Evolutionary conservation across 2,888 invertebrate species (phyloP).

Genomic region (Rhyacophila evoluta): DNA sequence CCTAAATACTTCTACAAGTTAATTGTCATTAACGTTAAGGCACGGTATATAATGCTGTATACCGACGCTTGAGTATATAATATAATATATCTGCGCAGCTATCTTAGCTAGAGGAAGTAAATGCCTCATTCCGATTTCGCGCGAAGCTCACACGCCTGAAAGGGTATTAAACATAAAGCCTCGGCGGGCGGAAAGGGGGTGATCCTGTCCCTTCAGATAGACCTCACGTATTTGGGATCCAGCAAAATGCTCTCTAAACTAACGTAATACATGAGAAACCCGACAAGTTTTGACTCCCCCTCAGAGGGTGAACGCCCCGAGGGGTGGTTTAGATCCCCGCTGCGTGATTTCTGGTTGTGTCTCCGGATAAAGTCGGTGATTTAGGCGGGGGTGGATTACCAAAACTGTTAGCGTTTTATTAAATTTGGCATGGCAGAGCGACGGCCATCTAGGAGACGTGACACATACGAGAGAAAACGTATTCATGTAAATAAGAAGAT

Average conservation of each 20-base stretch:
- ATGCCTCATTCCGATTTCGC: slow-evolving; percentile 17
- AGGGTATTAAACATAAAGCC: slow-evolving; percentile 21
- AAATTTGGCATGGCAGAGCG: slow-evolving; percentile 45
- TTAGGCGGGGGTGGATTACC: slow-evolving; percentile 53
- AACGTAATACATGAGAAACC: slow-evolving; percentile 21
- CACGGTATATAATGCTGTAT: not conserved
- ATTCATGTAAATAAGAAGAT: not conserved
- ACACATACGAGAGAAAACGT: slow-evolving; percentile 5
- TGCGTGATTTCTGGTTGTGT: slow-evolving; percentile 53
- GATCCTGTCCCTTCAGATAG: slow-evolving; percentile 26
- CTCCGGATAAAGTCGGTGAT: slow-evolving; percentile 50
- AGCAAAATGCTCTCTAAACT: slow-evolving; percentile 21
- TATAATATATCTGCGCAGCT: not conserved
- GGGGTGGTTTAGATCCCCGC: slow-evolving; percentile 52
- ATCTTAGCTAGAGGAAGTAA: slow-evolving; percentile 15
- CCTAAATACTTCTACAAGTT: not conserved
- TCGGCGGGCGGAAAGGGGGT: slow-evolving; percentile 21
- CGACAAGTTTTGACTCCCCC: slow-evolving; percentile 18
- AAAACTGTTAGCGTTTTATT: slow-evolving; percentile 52
- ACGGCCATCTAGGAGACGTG: slow-evolving; percentile 17
- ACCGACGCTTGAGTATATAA: not conserved
- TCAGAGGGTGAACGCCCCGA: not conserved
- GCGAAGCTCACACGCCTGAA: slow-evolving; percentile 28
- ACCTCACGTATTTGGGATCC: slow-evolving; percentile 20
- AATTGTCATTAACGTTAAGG: not conserved